Base-by-base conservation (phyloP, 2,113 vertebrate species). In the Oostethus manadensis region DNA sequence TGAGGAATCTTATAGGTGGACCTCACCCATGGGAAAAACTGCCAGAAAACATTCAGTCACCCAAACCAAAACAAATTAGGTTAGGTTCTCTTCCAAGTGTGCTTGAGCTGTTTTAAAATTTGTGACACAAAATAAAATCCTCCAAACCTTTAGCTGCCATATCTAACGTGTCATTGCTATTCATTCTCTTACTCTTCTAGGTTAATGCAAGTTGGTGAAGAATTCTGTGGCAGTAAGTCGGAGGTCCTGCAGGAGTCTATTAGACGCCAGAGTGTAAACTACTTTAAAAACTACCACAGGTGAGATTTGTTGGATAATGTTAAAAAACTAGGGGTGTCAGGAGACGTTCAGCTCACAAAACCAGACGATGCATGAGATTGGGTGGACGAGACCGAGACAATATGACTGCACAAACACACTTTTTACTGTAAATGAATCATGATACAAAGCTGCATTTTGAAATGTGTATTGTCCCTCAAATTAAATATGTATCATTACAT, bases 271-370 rank as follows among this genome's bases (percentile, higher is more conserved):
- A 99, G 97, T 14, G 87, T 98, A 54, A 99, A 99, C 87, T 99
- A 99, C 87, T 99, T 99, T 74, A 99, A 96, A 76, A 97, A 96
- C 67, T 98, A 99, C 80, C 97, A 99, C 90, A 96, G 95, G 96
- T 98, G 72, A 90, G 86, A 67, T 4, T 42, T 42, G 11, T 42
- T 42, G 13, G 13, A 42, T 13, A 10, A 42, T 4, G 38, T 33
- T 5, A 33, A 33, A 33, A 7, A 8, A 26, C 23, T 5, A 26
- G 23, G 23, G 23, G 23, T 26, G 23, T 26, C 23, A 26, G 2
- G 23, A 26, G 23, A 26, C 23, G 5, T 5, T 26, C 23, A 26
- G 23, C 23, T 26, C 23, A 26, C 23, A 5, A 26, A 26, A 26
- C 5, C 3, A 26, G 23, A 26, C 23, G 23, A 26, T 26, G 23